phyloP scores from a whole-genome alignment of 2,797 vertebrate genomes.

The Chiloscyllium punctatum region DNA sequence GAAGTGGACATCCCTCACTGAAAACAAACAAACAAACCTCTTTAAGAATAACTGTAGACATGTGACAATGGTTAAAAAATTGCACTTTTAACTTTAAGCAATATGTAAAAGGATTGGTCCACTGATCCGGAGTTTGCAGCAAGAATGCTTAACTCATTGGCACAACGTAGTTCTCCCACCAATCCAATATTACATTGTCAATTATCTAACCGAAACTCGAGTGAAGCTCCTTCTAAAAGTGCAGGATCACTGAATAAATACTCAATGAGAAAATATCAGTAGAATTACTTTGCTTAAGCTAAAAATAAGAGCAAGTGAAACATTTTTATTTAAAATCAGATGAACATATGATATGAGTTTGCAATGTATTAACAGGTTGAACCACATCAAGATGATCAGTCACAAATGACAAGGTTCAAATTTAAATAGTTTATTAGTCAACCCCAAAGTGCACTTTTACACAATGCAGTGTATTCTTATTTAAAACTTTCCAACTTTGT shows the following conservation, averaged over 20 bases:
- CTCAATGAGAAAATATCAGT: background rate
- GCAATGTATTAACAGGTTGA: background rate
- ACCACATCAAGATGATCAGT: background rate
- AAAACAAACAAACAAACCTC: constrained; percentile 26
- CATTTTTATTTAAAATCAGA: background rate
- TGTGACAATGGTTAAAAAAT: background rate
- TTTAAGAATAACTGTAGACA: constrained; percentile 4
- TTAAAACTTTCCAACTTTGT: background rate
- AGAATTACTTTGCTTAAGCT: background rate
- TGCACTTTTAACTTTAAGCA: background rate
- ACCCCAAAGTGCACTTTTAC: background rate
- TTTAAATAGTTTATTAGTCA: background rate
- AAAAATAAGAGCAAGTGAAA: background rate
- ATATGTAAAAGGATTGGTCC: background rate
- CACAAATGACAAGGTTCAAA: background rate
- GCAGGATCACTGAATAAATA: background rate
- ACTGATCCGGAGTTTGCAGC: background rate
- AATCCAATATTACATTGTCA: background rate
- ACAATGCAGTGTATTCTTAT: background rate
- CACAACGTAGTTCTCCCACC: background rate
- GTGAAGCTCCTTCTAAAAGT: background rate
- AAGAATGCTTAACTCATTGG: background rate
- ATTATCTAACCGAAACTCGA: background rate
- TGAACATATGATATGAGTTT: background rate
- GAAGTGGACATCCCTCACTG: constrained; percentile 91